Percentiles rank a stretch among this genome's conserved stretches.
Conservation (phyloP, 2,888 invertebrate species). For the Pinctada fucata region DNA sequence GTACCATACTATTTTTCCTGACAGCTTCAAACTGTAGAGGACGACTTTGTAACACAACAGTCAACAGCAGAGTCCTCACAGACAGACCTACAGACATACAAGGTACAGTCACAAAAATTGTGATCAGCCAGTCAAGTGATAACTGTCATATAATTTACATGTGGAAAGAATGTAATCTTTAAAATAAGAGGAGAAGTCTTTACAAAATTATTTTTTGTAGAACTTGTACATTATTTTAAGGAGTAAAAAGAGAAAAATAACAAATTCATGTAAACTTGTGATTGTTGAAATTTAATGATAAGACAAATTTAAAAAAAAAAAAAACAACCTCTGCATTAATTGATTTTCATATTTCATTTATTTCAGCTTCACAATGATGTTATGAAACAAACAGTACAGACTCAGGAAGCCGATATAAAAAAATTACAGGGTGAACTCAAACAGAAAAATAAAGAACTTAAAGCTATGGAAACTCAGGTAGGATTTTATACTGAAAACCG, state of each 20-base stretch:
- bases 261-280: too few species aligned
- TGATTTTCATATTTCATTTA: not conserved
- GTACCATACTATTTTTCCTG: slow-evolving; percentile 15
- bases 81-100: slow-evolving; percentile 55
- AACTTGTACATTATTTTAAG: too few species aligned
- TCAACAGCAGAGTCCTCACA: slow-evolving; percentile 51
- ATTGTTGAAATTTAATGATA: too few species aligned
- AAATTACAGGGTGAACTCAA: slow-evolving; percentile 53
- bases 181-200: not conserved
- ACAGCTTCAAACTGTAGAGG: slow-evolving; percentile 57
- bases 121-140: not conserved
- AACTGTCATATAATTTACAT: too few species aligned
- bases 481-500: too few species aligned
- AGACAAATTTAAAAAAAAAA: too few species aligned
- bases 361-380: slow-evolving; percentile 62
- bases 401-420: slow-evolving; percentile 51
- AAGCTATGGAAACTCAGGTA: slow-evolving; percentile 40
- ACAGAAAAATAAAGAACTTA: slow-evolving; percentile 48
- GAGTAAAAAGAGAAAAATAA: too few species aligned
- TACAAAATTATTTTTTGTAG: not conserved
- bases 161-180: too few species aligned
- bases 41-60: slow-evolving; percentile 52
- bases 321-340: too few species aligned
- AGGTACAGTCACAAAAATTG: slow-evolving; percentile 36
- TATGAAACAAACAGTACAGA: slow-evolving; percentile 53